A percentile compares a stretch with the other conserved stretches of the same genome.
Conservation (phyloP, 2,888 invertebrate species). For the Cephus rjabovi region DNA sequence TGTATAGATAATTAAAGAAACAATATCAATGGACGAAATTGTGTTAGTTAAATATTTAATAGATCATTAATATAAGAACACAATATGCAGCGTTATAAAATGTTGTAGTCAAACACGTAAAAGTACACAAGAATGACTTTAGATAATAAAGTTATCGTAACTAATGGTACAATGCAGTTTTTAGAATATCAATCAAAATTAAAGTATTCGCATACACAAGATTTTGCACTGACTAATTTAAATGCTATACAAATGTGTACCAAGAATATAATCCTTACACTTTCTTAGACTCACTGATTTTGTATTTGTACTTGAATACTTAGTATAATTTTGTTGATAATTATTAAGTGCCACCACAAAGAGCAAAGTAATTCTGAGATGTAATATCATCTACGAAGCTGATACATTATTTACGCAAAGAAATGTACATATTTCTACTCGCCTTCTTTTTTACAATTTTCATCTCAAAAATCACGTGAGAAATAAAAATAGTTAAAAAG, state of each 20-base stretch:
- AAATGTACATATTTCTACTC: not conserved
- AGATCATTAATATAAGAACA: not conserved
- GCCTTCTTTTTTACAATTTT: not conserved
- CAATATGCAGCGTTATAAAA: not conserved
- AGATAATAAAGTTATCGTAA: not conserved
- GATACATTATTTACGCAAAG: not conserved
- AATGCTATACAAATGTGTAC: not conserved
- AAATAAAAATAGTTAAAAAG: not conserved
- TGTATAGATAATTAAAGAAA: not conserved
- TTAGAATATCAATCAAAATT: not conserved
- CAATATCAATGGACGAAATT: not conserved
- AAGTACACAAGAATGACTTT: not conserved
- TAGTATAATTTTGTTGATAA: not conserved
- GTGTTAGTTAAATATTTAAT: not conserved
- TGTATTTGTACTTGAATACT: not conserved
- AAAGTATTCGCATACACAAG: not conserved
- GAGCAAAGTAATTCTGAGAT: not conserved
- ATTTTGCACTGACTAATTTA: not conserved
- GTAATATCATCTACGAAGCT: not conserved
- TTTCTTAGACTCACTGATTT: not conserved
- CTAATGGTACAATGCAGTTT: not conserved
- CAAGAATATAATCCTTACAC: not conserved
- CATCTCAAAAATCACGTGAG: not conserved
- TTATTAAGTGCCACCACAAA: not conserved
- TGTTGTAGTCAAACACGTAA: not conserved